Evolutionary conservation across 2,888 invertebrate species (phyloP).

Genomic region (Azorinus chamasolen): DNA sequence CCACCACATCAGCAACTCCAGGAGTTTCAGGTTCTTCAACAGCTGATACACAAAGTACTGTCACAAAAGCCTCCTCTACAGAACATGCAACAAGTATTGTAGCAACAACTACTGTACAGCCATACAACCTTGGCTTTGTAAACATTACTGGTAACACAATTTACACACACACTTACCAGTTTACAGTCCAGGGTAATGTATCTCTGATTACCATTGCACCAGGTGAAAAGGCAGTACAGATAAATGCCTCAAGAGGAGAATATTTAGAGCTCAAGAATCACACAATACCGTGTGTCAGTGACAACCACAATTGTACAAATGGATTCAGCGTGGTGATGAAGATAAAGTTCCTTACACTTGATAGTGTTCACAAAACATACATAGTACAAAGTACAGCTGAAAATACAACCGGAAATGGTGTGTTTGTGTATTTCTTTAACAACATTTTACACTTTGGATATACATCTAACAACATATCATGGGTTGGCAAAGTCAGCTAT

Average conservation of each 20-base stretch:
- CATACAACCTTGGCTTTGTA: conserved; percentile 41
- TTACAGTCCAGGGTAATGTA: conserved; percentile 49
- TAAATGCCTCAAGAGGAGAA: conserved; percentile 42
- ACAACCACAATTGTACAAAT: conserved; percentile 26
- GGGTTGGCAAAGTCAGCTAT: conserved; percentile 14
- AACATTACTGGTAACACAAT: conserved; percentile 31
- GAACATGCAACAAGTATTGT: too few species aligned
- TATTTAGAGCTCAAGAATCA: conserved; percentile 48
- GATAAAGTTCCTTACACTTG: conserved; percentile 25
- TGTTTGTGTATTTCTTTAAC: conserved; percentile 16
- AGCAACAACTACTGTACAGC: too few species aligned
- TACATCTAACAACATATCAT: conserved; percentile 4
- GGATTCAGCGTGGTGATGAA: conserved; percentile 53
- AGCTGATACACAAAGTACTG: too few species aligned
- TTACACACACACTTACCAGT: conserved; percentile 34
- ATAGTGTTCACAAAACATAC: conserved; percentile 20
- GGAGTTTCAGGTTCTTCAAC: too few species aligned
- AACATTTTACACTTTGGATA: conserved; percentile 12
- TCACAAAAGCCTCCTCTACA: too few species aligned
- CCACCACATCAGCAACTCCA: too few species aligned
- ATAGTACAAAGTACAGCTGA: conserved; percentile 17
- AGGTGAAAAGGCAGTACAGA: conserved; percentile 19
- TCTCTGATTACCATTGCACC: conserved; percentile 18
- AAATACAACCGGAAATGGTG: not conserved
- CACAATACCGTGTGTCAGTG: conserved; percentile 35